Evolutionary conservation across 2,888 invertebrate genomes (phyloP).

Genomic region (Metacarcinus magister): DNA sequence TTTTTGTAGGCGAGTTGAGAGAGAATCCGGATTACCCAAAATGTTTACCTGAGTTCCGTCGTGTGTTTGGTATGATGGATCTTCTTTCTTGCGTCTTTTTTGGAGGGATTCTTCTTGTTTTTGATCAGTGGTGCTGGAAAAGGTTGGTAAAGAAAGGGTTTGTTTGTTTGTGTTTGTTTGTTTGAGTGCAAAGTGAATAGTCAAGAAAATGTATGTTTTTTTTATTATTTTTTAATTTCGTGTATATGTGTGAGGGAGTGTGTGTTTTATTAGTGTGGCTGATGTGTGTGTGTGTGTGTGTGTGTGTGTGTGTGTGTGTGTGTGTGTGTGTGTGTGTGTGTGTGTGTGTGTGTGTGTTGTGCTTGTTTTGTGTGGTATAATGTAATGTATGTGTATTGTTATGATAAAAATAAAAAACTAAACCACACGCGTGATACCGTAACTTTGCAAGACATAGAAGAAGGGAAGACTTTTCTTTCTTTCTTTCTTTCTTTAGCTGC

Average conservation of each 20-base stretch:
- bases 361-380: not conserved
- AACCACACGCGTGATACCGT: not conserved
- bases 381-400: not conserved
- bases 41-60: not conserved
- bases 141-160: not conserved
- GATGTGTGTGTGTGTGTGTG: not conserved
- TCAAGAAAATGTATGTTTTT: not conserved
- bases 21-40: not conserved
- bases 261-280: not conserved
- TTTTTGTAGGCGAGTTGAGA: slow-evolving; percentile 18
- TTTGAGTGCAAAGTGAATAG: not conserved
- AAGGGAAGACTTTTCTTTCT: not conserved
- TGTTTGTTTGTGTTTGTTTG: not conserved
- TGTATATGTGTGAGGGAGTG: not conserved
- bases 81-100: not conserved
- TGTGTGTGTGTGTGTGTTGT: slow-evolving; percentile 22
- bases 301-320: not conserved
- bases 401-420: not conserved
- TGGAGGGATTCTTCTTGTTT: not conserved
- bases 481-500: not conserved
- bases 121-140: not conserved
- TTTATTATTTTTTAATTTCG: not conserved
- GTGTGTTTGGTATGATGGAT: not conserved
- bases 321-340: not conserved
- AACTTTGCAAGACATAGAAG: not conserved